Evolutionary conservation across 2,888 invertebrate species (phyloP), one percentile per base, ranked within the genome.

Genomic region (Epirrhoe tristata): DNA sequence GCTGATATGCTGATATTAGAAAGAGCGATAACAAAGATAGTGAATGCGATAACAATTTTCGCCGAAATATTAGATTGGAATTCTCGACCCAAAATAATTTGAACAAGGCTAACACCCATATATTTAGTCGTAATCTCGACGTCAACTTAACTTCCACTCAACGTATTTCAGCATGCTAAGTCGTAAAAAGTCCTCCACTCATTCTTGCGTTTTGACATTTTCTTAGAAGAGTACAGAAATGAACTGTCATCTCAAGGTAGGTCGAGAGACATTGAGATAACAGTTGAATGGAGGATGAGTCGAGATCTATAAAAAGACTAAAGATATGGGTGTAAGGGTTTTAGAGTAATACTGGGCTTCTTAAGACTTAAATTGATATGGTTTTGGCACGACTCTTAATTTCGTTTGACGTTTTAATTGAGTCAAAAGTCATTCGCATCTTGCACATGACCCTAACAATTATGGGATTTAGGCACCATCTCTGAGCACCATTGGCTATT

Each of bases 1-100:
- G 36, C 43, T 58, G 58, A 63, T 63, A 55, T 32, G 39, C n/a
- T n/a, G n/a, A n/a, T n/a, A n/a, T n/a, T n/a, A 59, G 32, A 6
- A n/a, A 50, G 56, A n/a, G 36, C 51, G 34, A 52, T 36, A 14
- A 51, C 46, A 8, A 24, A 55, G 48, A 61, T 48, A 55, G 10
- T 34, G 36, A 16, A 31, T 16, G 50, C 14, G 14, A 51, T 56
- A 61, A 48, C 16, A 36, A 2, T 55, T 56, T 56, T 63, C 14
- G 39, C 39, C 12, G 34, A 55, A 61, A 55, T 0, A 55, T 4
- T 48, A 1, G 32, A 52, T 5, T 14, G 36, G 34, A 36, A 24
- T 10, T 14, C 14, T 14, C 14, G n/a, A 39, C 39, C 39, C 39
- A 10, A 8, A 39, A 39, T 39, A 39, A 39, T 39, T 10, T 39